Evolutionary conservation across 2,888 invertebrate genomes (phyloP), one percentile per base, ranked within the genome.

Genomic region (Stegana nigrithorax): DNA sequence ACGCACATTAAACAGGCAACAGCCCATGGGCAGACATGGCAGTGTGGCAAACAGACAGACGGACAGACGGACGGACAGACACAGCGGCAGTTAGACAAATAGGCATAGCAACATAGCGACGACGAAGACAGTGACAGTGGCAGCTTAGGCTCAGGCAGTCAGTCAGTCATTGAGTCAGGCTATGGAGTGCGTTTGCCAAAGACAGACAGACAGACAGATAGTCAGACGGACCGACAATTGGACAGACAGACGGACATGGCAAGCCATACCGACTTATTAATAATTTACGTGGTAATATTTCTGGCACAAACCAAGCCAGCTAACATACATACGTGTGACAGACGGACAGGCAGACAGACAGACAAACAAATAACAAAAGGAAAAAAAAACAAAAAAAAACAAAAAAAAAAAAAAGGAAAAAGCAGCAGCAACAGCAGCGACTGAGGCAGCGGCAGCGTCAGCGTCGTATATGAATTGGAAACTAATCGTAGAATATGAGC

Each of bases 231-330:
- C n/a, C n/a, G n/a, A n/a, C n/a, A n/a, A n/a, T n/a, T n/a, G n/a
- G n/a, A n/a, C n/a, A n/a, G n/a, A n/a, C n/a, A n/a, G n/a, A n/a
- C n/a, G n/a, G n/a, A n/a, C n/a, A n/a, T n/a, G n/a, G 61, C 56
- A 51, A 63, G 66, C 69, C 69, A 65, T 73, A n/a, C 69, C 77
- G 74, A 70, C 74, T 76, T 76, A 76, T 80, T 74, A 80, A 78
- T 76, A 74, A 80, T 78, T 78, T 80, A 78, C 76, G 80, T 78
- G 76, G 78, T 72, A 78, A 78, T 80, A 80, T 75, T 80, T 80
- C 73, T 72, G 68, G 62, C 39, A 42, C 63, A 58, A 60, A 61
- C 5, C 32, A 12, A 32, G 32, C 32, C 32, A 32, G 8, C 32
- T 32, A 32, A n/a, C 32, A 32, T 47, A 8, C 12, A 8, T 23